These are phyloP conservation scores for Meta bourneti DNA, from an alignment of 2,888 invertebrate genomes.

Conservation along the genomic window DNA sequence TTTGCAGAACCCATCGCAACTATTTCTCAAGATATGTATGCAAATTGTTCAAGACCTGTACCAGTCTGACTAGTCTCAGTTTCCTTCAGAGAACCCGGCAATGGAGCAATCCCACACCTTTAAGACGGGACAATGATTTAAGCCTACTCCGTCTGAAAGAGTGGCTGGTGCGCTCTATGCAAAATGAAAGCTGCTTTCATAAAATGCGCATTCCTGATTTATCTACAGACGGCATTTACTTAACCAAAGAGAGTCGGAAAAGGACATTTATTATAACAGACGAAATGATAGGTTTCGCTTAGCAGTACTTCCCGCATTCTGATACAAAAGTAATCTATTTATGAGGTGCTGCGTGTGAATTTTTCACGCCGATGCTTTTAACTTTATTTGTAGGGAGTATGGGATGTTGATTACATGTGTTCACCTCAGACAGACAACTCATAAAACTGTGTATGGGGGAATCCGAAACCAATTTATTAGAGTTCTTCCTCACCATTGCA, in stretches of 20 bases:
- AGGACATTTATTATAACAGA: slow-evolving; percentile 38
- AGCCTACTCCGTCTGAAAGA: slow-evolving; percentile 13
- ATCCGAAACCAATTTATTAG: slow-evolving; percentile 46
- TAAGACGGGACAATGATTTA: slow-evolving; percentile 14
- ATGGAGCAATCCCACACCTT: not conserved
- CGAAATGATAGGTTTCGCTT: slow-evolving; percentile 9
- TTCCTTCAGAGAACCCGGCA: not conserved
- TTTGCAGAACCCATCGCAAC: no score
- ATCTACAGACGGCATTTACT: slow-evolving; percentile 22
- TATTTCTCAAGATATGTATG: no score
- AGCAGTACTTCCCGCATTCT: slow-evolving; percentile 11
- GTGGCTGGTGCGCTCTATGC: slow-evolving; percentile 12
- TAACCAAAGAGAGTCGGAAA: slow-evolving; percentile 4
- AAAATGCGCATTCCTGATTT: slow-evolving; percentile 20
- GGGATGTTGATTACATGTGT: slow-evolving; percentile 47
- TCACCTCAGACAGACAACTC: slow-evolving; percentile 48
- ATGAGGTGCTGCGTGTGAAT: slow-evolving; percentile 7
- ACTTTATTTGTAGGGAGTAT: slow-evolving; percentile 33
- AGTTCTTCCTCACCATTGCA: slow-evolving; percentile 7
- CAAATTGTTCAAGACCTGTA: no score
- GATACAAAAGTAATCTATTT: slow-evolving; percentile 57
- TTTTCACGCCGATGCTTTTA: slow-evolving; percentile 53
- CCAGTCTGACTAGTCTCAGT: not conserved
- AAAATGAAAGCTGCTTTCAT: slow-evolving; percentile 48
- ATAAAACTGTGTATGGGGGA: slow-evolving; percentile 38